Conservation (phyloP, 2,113 vertebrate genomes). For the Psophia crepitans region DNA sequence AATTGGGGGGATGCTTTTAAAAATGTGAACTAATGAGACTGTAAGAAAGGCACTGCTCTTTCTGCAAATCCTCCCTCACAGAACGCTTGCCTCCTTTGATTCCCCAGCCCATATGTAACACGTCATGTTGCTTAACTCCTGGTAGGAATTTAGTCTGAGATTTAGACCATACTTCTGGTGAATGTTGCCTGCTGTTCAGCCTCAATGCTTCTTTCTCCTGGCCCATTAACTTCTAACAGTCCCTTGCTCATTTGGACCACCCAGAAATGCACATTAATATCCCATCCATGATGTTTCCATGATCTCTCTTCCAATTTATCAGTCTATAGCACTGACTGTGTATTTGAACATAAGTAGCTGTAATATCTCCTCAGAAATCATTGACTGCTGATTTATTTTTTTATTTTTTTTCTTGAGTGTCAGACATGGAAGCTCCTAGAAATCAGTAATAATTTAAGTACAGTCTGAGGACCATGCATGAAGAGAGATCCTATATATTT, state of each 20-base stretch:
- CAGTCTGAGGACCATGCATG: neutral
- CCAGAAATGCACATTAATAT: neutral
- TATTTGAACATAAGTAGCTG: neutral
- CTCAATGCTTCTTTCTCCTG: neutral
- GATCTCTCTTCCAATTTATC: neutral
- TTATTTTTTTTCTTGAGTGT: neutral
- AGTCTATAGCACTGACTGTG: fast-evolving
- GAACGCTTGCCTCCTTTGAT: neutral
- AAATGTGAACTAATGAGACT: neutral
- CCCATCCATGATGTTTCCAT: neutral
- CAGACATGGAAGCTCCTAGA: neutral
- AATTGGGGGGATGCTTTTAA: neutral
- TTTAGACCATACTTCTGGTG: neutral
- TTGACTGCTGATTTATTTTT: neutral
- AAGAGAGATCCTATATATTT: neutral
- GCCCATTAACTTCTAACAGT: neutral
- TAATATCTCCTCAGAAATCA: neutral
- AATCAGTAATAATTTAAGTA: neutral
- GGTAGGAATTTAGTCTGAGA: neutral
- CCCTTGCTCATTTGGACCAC: neutral
- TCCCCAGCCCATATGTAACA: neutral
- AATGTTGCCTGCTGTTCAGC: neutral
- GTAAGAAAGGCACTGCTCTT: neutral
- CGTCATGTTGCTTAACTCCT: neutral
- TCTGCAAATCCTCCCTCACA: neutral